Conservation (phyloP, 2,888 invertebrate genomes). For the Brenthis hecate region DNA sequence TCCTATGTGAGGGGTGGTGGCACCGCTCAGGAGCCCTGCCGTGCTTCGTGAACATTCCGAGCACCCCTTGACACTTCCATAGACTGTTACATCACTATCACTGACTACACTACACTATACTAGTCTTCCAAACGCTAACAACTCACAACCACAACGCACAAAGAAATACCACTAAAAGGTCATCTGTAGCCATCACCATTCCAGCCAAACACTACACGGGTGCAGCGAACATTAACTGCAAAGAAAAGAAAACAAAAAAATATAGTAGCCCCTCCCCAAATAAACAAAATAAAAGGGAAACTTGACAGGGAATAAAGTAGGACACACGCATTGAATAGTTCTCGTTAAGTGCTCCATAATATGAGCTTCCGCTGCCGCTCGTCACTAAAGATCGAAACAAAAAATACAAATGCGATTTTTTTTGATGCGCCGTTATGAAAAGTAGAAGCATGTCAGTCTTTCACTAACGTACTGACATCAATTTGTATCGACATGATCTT, state of each 20-base stretch:
- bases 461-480: conserved; percentile 44
- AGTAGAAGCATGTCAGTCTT: conserved; percentile 52
- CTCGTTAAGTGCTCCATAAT: conserved; percentile 50
- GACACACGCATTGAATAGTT: conserved; percentile 51
- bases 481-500: conserved; percentile 36
- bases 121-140: conserved; percentile 50
- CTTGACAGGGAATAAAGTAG: conserved; percentile 42
- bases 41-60: conserved; percentile 81
- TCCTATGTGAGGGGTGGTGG: conserved; percentile 70
- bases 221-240: conserved; percentile 71
- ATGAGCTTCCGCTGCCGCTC: conserved; percentile 51
- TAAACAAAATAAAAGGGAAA: conserved; percentile 45
- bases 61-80: conserved; percentile 72
- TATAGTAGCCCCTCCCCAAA: conserved; percentile 54
- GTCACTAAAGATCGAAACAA: conserved; percentile 49
- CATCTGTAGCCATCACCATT: conserved; percentile 74
- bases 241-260: conserved; percentile 77
- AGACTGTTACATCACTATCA: conserved; percentile 76
- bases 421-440: conserved; percentile 53
- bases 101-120: conserved; percentile 58
- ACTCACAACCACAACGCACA: conserved; percentile 68
- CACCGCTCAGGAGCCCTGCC: conserved; percentile 78
- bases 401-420: conserved; percentile 51
- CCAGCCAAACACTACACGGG: conserved; percentile 64
- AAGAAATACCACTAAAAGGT: conserved; percentile 66